Evolutionary conservation across 1,140 invertebrate genomes (phyloP), one percentile per base, ranked within the genome.

Genomic region (Cardiocondyla obscurior): DNA sequence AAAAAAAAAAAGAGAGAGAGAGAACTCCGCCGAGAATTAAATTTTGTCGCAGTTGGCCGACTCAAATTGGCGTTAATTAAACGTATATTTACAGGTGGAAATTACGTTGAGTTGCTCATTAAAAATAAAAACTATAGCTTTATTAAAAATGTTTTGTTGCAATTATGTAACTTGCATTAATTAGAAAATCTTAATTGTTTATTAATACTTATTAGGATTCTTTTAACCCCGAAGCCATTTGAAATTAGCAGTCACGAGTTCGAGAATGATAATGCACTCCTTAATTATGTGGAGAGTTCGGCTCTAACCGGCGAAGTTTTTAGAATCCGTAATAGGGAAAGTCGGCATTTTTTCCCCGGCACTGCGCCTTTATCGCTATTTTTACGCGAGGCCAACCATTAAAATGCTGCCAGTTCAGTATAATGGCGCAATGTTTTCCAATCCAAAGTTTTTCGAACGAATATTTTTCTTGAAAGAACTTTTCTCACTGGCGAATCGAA

Each of bases 391-490:
- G 22, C 44, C 22, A n/a, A 46, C 62, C 33, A 55, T 79, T 79
- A 69, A 79, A n/a, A 79, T 39, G 74, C 36, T 67, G 16, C 19
- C 58, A 7, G 4, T 12, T 12, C 16, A 12, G 46, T 39, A 51
- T 79, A 79, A 79, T 53, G 53, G 74, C 28, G 46, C 36, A 69
- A 67, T 79, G 62, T 69, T 79, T 69, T 7, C 22, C 55, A 69
- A 69, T 46, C 53, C 28, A 16, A 30, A 65, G 33, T 77, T 77
- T 67, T 16, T 39, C 49, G 64, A 67, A 77, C 33, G 49, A 3
- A n/a, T 49, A 53, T 53, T 65, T 77, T 67, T 77, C 44, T 67
- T 28, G 46, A 5, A 30, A 36, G 22, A 10, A 33, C 55, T 8
- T 16, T n/a, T 62, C 33, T 49, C 33, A 39, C 12, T 8, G 22